Base-by-base conservation (phyloP, 2,113 vertebrate genomes). In the Rattus norvegicus region DNA sequence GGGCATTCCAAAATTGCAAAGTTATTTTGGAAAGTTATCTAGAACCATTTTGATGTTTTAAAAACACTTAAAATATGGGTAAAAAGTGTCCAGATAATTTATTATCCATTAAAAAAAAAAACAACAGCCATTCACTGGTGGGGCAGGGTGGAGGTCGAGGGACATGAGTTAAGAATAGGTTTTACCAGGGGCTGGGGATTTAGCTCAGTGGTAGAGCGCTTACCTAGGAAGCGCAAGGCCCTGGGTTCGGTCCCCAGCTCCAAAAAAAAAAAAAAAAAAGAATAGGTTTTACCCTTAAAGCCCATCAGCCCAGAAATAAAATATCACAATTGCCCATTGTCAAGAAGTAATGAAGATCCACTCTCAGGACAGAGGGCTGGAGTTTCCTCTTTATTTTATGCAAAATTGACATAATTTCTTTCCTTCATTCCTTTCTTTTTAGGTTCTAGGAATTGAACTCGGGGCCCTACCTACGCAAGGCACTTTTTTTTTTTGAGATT, bases 41-140 rank as follows among this genome's bases (percentile, higher is more conserved):
- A 77, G 59, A 72, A 91, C 61, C 14, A 2, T 67, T 65, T 65
- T 47, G 28, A 65, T 30, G 30, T n/a, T 81, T 36, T 59, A n/a
- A 72, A 65, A 65, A 65, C 20, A 7, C 24, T 61, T 61, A 61
- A 61, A 61, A 61, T 20, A 61, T 20, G 86, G 7, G 36, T 61
- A 79, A 49, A 84, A 65, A 19, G 12, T n/a, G 81, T 89, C 39
- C 43, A 49, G 13, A 8, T 26, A 88, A 77, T 86, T 90, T 86
- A 77, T 90, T 65, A 84, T 80, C 94, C 24, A 93, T 52, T 93
- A 30, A 69, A 95, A 94, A 69, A 95, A 94, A 56, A 36, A 14
- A 12, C 10, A 79, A 39, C 7, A 88, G 33, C 59, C 30, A 13
- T 49, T 63, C 30, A 13, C 54, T 63, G 36, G 30, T 63, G 8